Conservation (phyloP, 2,888 invertebrate genomes). For the Drosophila sordidapex region DNA sequence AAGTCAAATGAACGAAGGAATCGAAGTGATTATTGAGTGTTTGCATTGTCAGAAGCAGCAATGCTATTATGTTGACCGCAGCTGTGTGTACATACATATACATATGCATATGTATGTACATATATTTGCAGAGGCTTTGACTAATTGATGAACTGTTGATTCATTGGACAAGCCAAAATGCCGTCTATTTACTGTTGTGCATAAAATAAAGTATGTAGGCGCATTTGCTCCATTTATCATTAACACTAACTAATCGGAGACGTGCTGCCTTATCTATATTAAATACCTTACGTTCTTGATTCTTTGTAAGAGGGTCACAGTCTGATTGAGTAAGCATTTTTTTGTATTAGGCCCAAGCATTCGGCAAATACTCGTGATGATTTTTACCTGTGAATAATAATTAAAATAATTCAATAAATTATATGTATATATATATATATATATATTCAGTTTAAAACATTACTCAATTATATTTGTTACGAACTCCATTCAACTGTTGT, state of each 20-base stretch:
- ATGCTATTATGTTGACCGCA: not conserved
- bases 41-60: not conserved
- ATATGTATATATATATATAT: not conserved
- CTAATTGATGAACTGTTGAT: conserved; percentile 69
- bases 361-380: not conserved
- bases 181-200: conserved; percentile 31
- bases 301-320: conserved; percentile 22
- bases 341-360: not conserved
- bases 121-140: conserved; percentile 21
- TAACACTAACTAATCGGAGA: conserved; percentile 38
- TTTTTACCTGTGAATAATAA: not conserved
- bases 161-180: conserved; percentile 46
- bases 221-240: conserved; percentile 46
- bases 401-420: not conserved
- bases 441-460: not conserved
- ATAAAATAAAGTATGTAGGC: not conserved
- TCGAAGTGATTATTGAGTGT: not conserved
- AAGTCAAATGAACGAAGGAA: not conserved
- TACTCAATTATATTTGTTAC: no score
- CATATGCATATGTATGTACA: conserved; percentile 5
- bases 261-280: conserved; percentile 48
- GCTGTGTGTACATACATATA: not conserved
- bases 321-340: conserved; percentile 30
- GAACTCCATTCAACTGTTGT: not conserved
- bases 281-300: conserved; percentile 14